Percentiles rank a stretch among this genome's conserved stretches.
Evolutionary conservation across 2,888 invertebrate species (phyloP).

Genomic region (Dolomedes plantarius): DNA sequence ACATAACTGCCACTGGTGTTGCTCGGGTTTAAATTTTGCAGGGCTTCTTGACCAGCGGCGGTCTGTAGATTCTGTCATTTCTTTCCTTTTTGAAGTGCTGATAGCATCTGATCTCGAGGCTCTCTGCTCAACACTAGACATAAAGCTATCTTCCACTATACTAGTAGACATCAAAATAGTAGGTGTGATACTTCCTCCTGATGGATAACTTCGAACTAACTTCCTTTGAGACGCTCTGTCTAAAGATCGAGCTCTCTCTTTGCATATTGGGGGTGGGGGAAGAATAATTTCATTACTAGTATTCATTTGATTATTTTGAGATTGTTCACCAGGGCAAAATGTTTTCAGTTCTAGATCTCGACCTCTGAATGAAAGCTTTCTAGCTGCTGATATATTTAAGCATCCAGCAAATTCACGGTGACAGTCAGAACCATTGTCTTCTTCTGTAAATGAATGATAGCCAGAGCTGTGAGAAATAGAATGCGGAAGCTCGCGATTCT

Average conservation of each 20-base stretch:
- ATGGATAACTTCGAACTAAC: conserved; percentile 56
- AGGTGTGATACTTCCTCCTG: conserved; percentile 58
- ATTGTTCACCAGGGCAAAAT: conserved; percentile 44
- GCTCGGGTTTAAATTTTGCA: conserved; percentile 46
- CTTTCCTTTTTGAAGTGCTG: conserved; percentile 8
- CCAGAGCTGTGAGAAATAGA: conserved; percentile 73
- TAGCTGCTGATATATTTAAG: conserved; percentile 67
- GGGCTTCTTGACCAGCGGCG: conserved; percentile 71
- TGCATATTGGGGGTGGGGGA: conserved; percentile 42
- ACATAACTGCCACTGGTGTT: conserved; percentile 78
- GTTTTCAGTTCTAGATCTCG: conserved; percentile 69
- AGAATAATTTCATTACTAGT: conserved; percentile 34
- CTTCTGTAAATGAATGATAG: conserved; percentile 73
- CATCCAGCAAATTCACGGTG: conserved; percentile 73
- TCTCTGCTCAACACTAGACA: conserved; percentile 24
- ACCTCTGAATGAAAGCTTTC: conserved; percentile 36
- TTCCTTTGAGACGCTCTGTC: conserved; percentile 71
- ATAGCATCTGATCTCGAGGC: conserved; percentile 3
- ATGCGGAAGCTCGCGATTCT: conserved; percentile 71
- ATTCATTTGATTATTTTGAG: conserved; percentile 19
- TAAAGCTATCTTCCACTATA: conserved; percentile 56
- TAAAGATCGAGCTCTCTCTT: conserved; percentile 70
- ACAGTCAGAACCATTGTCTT: conserved; percentile 65
- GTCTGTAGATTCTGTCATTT: conserved; percentile 46
- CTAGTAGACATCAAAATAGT: conserved; percentile 55